Evolutionary conservation across 2,797 vertebrate genomes (phyloP), one percentile per base, ranked within the genome.

Genomic region (Pangasius mekongensis): DNA sequence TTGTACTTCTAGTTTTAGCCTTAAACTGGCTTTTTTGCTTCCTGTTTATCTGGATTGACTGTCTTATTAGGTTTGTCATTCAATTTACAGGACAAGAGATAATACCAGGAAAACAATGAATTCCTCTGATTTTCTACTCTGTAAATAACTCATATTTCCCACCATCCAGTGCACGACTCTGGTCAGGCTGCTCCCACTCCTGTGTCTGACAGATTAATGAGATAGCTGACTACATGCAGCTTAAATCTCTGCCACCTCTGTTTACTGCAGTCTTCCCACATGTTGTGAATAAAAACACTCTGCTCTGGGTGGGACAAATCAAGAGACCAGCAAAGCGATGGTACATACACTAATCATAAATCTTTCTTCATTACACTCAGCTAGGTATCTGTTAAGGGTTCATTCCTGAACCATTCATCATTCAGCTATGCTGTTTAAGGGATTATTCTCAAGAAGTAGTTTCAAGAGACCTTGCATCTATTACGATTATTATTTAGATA

Each of bases 171-270:
- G 71, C 58, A 67, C 16, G 52, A 66, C 77, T 81, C 36, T 58
- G 49, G 87, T 60, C 89, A 89, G 86, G 60, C 83, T 86, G 58
- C 85, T 80, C 78, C 80, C 36, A 71, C 84, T 71, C 39, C 81
- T 83, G 83, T 81, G 47, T 82, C 66, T 89, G 86, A 92, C 90
- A 92, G 82, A 69, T 91, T 91, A 89, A 92, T 89, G 87, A 93
- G 88, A 87, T 80, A 89, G 64, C 62, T 92, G 69, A 77, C 73
- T 81, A 49, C 64, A 85, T 43, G 67, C 64, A 67, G 43, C 54
- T 83, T 52, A 73, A 54, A 80, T 87, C 66, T 62, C 64, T 80
- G 67, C 85, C 84, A 76, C 86, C 24, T 87, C 49, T 85, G 71
- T 88, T 69, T 82, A 67, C 58, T 84, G 83, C 24, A 49, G 43